phyloP scores from a whole-genome alignment of 2,113 vertebrate species.

The Cathartes aura region DNA sequence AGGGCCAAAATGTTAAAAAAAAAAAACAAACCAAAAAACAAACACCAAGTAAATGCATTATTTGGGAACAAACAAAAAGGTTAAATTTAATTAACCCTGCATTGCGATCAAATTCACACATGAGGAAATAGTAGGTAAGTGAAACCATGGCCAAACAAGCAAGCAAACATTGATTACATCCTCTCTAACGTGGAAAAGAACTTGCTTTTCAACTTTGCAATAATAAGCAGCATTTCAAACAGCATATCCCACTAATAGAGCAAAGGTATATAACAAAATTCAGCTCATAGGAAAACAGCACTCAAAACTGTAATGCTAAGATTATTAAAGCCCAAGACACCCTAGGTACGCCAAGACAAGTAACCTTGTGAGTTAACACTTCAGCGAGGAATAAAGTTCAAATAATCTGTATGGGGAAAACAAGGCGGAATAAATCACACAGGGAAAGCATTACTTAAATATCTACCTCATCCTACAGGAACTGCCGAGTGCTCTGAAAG shows the following conservation, averaged over 20 bases:
- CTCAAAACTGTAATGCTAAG: not conserved
- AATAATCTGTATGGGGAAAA: not conserved
- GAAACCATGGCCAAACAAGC: not conserved
- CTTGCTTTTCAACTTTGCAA: not conserved
- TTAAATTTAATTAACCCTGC: slow-evolving; percentile 1
- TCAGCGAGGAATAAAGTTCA: not conserved
- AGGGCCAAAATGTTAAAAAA: not conserved
- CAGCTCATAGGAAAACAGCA: not conserved
- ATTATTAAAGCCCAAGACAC: not conserved
- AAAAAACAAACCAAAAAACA: not conserved
- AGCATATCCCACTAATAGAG: not conserved
- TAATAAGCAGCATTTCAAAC: not conserved
- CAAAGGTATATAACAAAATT: not conserved
- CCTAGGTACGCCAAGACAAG: not conserved
- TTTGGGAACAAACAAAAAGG: not conserved
- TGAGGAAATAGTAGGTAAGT: not conserved
- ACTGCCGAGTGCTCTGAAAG: not conserved
- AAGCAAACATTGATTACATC: not conserved
- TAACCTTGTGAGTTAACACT: not conserved
- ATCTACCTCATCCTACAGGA: not conserved
- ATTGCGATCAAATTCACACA: not conserved
- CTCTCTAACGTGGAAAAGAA: not conserved
- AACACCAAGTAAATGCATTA: not conserved
- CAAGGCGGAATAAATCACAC: not conserved
- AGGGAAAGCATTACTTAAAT: not conserved